phyloP scores from a whole-genome alignment of 2,888 invertebrate genomes.

The Athetis lepigone region DNA sequence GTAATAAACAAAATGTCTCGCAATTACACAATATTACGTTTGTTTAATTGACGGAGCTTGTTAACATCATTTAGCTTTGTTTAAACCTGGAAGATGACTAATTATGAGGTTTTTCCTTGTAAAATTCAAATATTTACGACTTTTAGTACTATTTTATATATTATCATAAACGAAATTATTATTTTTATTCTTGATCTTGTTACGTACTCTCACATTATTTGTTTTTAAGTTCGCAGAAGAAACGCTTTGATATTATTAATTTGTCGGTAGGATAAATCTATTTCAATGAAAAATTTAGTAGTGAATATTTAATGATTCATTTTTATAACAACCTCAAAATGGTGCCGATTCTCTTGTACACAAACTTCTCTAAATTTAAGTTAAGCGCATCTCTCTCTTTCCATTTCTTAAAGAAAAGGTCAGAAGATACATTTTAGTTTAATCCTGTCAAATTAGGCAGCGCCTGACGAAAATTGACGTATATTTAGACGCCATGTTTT shows the following conservation, averaged over 20 bases:
- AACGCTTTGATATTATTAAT: constrained; percentile 1
- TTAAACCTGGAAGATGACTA: neutral
- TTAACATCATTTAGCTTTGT: neutral
- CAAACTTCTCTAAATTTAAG: no score
- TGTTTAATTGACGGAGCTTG: neutral
- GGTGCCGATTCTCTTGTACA: no score
- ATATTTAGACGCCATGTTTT: no score
- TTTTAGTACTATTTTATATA: neutral
- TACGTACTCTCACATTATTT: neutral
- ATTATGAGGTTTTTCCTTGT: neutral
- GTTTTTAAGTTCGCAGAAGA: constrained; percentile 1
- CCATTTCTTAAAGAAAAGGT: no score
- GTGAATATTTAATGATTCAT: constrained; percentile 9
- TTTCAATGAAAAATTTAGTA: constrained; percentile 1
- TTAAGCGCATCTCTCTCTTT: no score
- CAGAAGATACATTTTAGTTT: no score
- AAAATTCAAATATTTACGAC: neutral
- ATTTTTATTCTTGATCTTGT: constrained; percentile 6
- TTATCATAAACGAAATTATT: neutral
- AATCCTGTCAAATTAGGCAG: no score
- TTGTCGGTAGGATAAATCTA: neutral
- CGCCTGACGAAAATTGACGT: no score
- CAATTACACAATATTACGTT: constrained; percentile 26
- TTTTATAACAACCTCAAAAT: no score
- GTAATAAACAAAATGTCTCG: constrained; percentile 17